Evolutionary conservation across 2,797 vertebrate species (phyloP).

Genomic region (Arremon brunneinucha): DNA sequence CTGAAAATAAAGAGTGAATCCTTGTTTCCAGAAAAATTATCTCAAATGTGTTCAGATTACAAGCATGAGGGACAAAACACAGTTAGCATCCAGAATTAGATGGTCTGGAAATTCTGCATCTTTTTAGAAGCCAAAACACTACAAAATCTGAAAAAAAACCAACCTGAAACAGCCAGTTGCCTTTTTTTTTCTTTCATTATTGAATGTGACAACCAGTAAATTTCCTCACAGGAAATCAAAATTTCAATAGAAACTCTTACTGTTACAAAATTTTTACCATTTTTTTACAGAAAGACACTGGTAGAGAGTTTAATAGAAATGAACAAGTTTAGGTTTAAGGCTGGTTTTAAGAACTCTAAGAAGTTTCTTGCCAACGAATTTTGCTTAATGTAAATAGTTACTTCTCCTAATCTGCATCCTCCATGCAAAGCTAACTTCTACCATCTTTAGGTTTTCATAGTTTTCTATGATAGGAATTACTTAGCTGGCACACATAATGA

Average conservation of each 20-base stretch:
- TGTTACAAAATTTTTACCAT: neutral
- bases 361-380: neutral
- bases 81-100: neutral
- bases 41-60: neutral
- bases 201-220: neutral
- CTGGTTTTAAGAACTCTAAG: neutral
- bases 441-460: neutral
- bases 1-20: conserved; percentile 3
- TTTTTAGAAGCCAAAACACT: conserved; percentile 1
- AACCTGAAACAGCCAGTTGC: neutral
- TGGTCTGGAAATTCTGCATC: neutral
- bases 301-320: neutral
- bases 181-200: neutral
- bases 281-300: neutral
- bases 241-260: neutral
- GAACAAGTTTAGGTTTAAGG: neutral
- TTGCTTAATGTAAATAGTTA: neutral
- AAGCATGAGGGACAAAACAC: neutral
- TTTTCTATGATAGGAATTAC: neutral
- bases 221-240: neutral
- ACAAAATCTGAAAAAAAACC: neutral
- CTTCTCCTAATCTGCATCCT: neutral
- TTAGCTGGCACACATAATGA: neutral
- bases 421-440: neutral
- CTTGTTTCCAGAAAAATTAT: conserved; percentile 22